A percentile compares a stretch with the other conserved stretches of the same genome.
These are phyloP conservation scores for Poecilia latipinna DNA, from an alignment of 2,113 vertebrate genomes.

Conservation along the genomic window DNA sequence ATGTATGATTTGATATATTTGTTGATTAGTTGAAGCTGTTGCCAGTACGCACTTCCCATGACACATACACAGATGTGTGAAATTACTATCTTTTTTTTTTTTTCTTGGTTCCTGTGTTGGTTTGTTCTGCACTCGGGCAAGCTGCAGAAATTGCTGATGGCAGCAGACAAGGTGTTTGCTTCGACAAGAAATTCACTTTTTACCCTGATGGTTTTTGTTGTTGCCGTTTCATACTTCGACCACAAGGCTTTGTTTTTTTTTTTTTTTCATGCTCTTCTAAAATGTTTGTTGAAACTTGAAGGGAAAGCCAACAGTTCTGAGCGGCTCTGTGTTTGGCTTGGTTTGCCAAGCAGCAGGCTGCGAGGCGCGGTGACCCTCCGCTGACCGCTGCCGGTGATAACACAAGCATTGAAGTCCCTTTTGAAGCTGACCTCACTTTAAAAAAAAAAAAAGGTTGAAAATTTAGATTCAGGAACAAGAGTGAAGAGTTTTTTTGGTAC, in stretches of 20 bases:
- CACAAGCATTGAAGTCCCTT: slow-evolving; percentile 23
- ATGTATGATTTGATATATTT: background rate
- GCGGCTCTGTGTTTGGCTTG: slow-evolving; percentile 19
- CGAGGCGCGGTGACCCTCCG: slow-evolving; percentile 13
- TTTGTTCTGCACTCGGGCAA: slow-evolving; percentile 22
- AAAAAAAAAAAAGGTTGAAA: slow-evolving; percentile 15
- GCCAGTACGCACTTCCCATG: background rate
- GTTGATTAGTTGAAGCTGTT: background rate
- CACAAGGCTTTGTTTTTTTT: background rate
- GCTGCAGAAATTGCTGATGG: slow-evolving; percentile 23
- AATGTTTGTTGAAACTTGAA: slow-evolving; percentile 14
- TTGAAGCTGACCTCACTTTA: slow-evolving; percentile 30
- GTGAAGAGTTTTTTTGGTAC: slow-evolving; percentile 40
- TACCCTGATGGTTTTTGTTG: background rate
- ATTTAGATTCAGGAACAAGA: slow-evolving; percentile 25
- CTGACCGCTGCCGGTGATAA: slow-evolving; percentile 13
- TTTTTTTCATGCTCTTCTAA: background rate
- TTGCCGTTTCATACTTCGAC: background rate
- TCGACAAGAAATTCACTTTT: background rate
- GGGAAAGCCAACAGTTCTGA: slow-evolving; percentile 23
- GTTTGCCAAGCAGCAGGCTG: slow-evolving; percentile 18
- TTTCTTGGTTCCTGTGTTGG: slow-evolving; percentile 45
- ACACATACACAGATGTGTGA: slow-evolving; percentile 12
- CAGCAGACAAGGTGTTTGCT: slow-evolving; percentile 2
- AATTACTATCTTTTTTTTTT: background rate